These are phyloP conservation scores for Tethya wilhelma DNA, from an alignment of 37 sponge, comb jelly and placozoan species.

Conservation along the genomic window DNA sequence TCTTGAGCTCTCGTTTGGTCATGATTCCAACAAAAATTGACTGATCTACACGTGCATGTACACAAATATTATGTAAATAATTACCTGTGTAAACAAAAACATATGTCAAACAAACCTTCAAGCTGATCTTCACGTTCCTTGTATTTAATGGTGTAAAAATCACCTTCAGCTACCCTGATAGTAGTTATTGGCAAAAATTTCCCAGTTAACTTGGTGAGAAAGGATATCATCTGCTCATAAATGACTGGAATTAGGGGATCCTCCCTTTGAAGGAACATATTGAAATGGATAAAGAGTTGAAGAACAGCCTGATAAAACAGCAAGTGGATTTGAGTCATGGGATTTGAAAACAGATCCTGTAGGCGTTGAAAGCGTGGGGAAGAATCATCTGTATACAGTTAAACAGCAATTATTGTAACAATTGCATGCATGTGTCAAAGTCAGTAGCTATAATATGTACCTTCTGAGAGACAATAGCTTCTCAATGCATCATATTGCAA, in stretches of 20 bases:
- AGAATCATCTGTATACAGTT: constrained; percentile 10
- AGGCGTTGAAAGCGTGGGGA: constrained; percentile 22
- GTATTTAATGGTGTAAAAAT: background rate
- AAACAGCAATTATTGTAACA: background rate
- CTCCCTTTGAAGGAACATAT: no score
- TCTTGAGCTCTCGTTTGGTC: background rate
- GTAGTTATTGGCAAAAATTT: constrained; percentile 24
- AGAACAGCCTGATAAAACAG: constrained; percentile 34
- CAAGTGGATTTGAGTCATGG: constrained; percentile 40
- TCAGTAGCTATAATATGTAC: no score
- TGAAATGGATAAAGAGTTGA: constrained; percentile 39
- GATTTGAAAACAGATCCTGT: constrained; percentile 12
- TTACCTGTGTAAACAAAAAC: background rate
- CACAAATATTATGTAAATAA: background rate
- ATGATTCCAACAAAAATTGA: constrained; percentile 24
- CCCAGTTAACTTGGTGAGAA: constrained; percentile 44
- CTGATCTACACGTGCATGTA: background rate
- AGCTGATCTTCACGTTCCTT: constrained; percentile 12
- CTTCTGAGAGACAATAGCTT: constrained; percentile 40
- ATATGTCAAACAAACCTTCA: constrained; percentile 11
- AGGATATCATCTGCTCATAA: constrained; percentile 12
- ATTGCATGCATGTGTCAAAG: background rate
- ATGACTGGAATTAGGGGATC: constrained; percentile 42
- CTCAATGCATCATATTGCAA: constrained; percentile 46
- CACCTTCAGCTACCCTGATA: constrained; percentile 30